Percentiles rank a stretch among this genome's conserved stretches.
phyloP scores from a whole-genome alignment of 2,113 vertebrate species.

The Anhinga anhinga region DNA sequence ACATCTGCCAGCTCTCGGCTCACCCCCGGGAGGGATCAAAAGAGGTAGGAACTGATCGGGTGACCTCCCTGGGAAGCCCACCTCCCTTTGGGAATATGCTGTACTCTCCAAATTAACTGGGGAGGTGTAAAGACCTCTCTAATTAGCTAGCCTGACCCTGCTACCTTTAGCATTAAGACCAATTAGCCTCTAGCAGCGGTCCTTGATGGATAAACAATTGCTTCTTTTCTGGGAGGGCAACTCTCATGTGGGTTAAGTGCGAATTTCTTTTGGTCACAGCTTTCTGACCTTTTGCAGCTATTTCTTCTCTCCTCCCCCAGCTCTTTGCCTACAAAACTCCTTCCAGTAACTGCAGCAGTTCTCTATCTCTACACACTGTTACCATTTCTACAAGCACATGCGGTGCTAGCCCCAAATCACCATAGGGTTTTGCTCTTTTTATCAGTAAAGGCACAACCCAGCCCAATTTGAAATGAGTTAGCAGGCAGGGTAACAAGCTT shows the following conservation, averaged over 20 bases:
- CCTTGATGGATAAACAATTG: not conserved
- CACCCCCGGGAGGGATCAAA: not conserved
- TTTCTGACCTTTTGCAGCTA: not conserved
- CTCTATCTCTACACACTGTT: rapidly evolving
- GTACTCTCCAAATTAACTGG: not conserved
- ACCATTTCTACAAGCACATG: not conserved
- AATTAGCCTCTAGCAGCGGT: not conserved
- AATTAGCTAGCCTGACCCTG: not conserved
- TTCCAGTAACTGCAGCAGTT: not conserved
- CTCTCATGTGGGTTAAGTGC: not conserved
- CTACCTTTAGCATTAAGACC: not conserved
- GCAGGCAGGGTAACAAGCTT: not conserved
- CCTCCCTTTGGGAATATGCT: not conserved
- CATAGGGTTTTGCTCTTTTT: not conserved
- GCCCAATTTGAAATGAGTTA: not conserved
- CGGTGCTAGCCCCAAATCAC: not conserved
- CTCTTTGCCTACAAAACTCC: not conserved
- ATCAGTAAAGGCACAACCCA: not conserved
- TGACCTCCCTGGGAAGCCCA: not conserved
- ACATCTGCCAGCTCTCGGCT: not conserved
- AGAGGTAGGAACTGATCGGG: too few relatives aligned
- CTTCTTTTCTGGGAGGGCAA: not conserved
- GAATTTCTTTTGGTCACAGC: not conserved
- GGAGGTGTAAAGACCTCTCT: not conserved
- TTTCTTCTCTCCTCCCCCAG: not conserved